A percentile compares a stretch with the other conserved stretches of the same genome.
phyloP scores from a whole-genome alignment of 2,113 vertebrate species.

The Forbesichthys agassizii region DNA sequence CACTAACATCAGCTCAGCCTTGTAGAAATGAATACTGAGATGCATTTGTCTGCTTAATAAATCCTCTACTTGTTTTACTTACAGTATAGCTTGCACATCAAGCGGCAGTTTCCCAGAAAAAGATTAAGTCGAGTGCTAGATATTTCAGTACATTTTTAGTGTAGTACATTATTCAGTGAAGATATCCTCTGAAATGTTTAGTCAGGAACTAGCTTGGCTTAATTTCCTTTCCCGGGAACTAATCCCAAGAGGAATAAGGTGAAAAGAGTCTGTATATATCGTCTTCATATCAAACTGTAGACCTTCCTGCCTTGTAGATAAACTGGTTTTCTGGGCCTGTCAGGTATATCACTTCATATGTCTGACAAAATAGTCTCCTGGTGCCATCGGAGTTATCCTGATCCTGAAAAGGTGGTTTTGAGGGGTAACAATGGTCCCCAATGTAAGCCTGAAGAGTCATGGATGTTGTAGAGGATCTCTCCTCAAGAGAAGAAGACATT shows the following conservation, averaged over 20 bases:
- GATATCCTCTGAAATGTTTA: too few species aligned
- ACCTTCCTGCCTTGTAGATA: slow-evolving; percentile 47
- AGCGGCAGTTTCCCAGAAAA: too few species aligned
- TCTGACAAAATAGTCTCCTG: slow-evolving; percentile 37
- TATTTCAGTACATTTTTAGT: too few species aligned
- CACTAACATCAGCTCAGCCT: background rate
- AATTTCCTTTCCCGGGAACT: too few species aligned
- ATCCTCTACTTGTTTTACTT: background rate
- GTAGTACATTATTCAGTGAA: too few species aligned
- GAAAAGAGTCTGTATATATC: too few species aligned
- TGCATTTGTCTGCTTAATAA: background rate
- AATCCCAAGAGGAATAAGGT: too few species aligned
- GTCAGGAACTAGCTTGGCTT: too few species aligned
- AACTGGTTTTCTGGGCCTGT: slow-evolving; percentile 54
- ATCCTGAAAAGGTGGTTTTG: too few species aligned
- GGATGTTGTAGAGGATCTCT: slow-evolving; percentile 42
- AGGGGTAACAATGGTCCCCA: slow-evolving; percentile 6
- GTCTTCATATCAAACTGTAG: background rate
- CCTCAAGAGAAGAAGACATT: slow-evolving; percentile 47
- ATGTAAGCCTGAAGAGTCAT: slow-evolving; percentile 40
- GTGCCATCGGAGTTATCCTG: slow-evolving; percentile 28
- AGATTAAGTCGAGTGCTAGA: too few species aligned
- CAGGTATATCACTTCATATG: slow-evolving; percentile 37
- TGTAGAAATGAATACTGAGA: background rate
- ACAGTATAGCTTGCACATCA: too few species aligned